Evolutionary conservation across 2,888 invertebrate species (phyloP), one percentile per base, ranked within the genome.

Genomic region (Pandemis cinnamomeana): DNA sequence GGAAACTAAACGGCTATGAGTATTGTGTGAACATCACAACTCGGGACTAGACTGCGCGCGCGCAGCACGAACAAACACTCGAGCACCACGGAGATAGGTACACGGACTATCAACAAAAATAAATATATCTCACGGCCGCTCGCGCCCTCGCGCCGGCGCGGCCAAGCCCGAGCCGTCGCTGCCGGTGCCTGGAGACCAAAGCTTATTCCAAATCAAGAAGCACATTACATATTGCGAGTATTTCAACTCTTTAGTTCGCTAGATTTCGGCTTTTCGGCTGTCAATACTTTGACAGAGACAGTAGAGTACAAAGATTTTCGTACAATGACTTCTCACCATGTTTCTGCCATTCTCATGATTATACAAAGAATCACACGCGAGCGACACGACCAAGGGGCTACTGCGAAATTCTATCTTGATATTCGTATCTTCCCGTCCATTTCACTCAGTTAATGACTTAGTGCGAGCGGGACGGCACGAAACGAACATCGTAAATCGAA

Each of bases 41-140:
- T 61, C 13, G 61, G 61, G 64, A 64, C 64, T 64, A 64, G 64
- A 64, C 46, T 7, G n/a, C n/a, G 61, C 75, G 48, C 44, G 44
- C 15, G 7, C 41, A n/a, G 2, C 76, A 69, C 44, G 44, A 46
- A 8, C 44, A 2, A 44, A 13, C n/a, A n/a, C 27, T 36, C 55
- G 55, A 55, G 20, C 55, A 20, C 15, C 55, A 20, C 55, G 55
- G 20, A 55, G 55, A 13, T 53, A 8, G 58, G 58, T 11, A 58
- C 11, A 27, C 27, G 58, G 58, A 58, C 58, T 20, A 55, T 15
- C 53, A 78, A 55, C 78, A 72, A 77, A 71, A 79, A 68, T 73
- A 58, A 44, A 63, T 63, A 63, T 20, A 62, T 44, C 42, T 3
- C 64, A 13, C 63, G 7, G 63, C 27, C 15, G 46, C n/a, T 10